These are phyloP conservation scores for Cacoxenus indagator DNA, from an alignment of 2,888 invertebrate species.

Conservation along the genomic window DNA sequence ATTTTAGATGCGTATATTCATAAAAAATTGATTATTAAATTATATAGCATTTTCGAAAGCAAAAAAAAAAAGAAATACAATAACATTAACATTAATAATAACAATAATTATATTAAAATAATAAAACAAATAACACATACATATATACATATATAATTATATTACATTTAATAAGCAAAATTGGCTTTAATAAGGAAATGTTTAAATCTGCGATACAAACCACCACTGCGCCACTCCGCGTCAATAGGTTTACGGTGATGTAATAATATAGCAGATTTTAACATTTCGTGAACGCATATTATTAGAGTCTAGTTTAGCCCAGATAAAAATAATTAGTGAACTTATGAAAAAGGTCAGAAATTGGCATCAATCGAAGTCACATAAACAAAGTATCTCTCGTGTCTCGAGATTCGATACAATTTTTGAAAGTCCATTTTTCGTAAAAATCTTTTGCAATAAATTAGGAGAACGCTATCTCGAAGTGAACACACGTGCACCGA, in stretches of 20 bases:
- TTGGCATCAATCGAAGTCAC: too few species aligned
- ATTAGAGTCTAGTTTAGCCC: constrained; percentile 27
- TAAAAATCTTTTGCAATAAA: background rate
- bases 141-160: constrained; percentile 25
- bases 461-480: background rate
- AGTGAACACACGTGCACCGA: background rate
- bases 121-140: constrained; percentile 12
- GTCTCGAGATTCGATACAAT: background rate
- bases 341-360: background rate
- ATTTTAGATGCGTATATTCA: constrained; percentile 27
- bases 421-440: background rate
- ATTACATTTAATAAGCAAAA: constrained; percentile 19
- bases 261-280: constrained; percentile 37
- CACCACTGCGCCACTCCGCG: background rate
- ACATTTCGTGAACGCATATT: constrained; percentile 35
- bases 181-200: constrained; percentile 30
- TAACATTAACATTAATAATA: too few species aligned
- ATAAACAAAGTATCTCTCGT: too few species aligned
- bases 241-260: background rate
- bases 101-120: constrained; percentile 1
- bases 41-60: constrained; percentile 33
- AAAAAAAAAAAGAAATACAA: background rate
- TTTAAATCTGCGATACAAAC: constrained; percentile 11
- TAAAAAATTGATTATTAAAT: constrained; percentile 39
- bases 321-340: constrained; percentile 22